Evolutionary conservation across 2,797 vertebrate species (phyloP), one percentile per base, ranked within the genome.

Genomic region (Gymnodraco acuticeps): DNA sequence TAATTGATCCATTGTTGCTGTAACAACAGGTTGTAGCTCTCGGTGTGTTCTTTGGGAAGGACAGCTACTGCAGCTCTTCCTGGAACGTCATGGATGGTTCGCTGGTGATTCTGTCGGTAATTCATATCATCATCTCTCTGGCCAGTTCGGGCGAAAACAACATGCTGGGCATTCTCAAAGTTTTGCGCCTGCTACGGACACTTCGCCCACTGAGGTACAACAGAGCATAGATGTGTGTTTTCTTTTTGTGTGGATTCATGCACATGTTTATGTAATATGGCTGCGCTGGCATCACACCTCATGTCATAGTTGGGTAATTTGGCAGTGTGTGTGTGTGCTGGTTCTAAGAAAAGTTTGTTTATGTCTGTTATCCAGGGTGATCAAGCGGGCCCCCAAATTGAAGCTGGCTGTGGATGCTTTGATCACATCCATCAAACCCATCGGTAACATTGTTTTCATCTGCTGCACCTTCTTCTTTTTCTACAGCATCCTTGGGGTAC

Each of bases 361-460:
- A n/a, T 54, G 38, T 71, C 50, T 75, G 20, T 65, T 70, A 81
- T 75, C 0, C 90, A 98, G 97, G 87, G 94, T 98, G 75, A 97
- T 98, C 92, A 96, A 96, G 84, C 92, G 95, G 70, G 96, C 96
- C 3, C 97, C 96, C 0, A 96, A 96, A 47, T 94, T 98, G 72
- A 97, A 97, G 85, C 90, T 97, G 77, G 97, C 97, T 47, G 95
- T 97, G n/a, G 95, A 97, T 91, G 97, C 96, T 0, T 90, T 97
- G 75, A 95, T 97, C 43, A 95, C 96, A 0, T 97, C 96, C 0
- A 91, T 97, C 23, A 94, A 96, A 68, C 97, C 97, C 41, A 96
- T 98, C 1, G 95, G 96, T 14, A 97, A 97, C 87, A 97, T 98
- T 1, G 94, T 96, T 55, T 90, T 97, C 74, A 97, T 97, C 86